These are phyloP conservation scores for Metridium senile DNA, from an alignment of 92 coral and sea anemone species.

Conservation along the genomic window DNA sequence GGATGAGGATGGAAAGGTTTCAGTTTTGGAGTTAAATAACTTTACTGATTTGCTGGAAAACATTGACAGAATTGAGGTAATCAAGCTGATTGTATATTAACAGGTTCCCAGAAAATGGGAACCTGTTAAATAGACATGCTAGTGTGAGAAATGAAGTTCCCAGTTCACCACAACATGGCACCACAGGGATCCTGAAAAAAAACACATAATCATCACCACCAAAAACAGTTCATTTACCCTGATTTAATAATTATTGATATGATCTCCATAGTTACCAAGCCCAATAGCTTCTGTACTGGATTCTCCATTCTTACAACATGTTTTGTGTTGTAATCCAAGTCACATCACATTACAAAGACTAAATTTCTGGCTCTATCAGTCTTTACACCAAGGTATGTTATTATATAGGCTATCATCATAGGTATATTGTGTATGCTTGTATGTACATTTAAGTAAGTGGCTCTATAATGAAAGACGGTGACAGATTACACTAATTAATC, in stretches of 20 bases:
- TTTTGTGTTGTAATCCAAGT: slow-evolving; percentile 72
- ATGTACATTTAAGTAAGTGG: no score
- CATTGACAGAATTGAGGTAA: slow-evolving; percentile 85
- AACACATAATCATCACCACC: no score
- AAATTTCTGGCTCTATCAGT: slow-evolving; percentile 88
- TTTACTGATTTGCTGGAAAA: slow-evolving; percentile 71
- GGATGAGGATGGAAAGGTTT: slow-evolving; percentile 13
- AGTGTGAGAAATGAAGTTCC: no score
- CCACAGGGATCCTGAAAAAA: no score
- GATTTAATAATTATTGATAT: no score
- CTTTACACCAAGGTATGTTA: slow-evolving; percentile 89
- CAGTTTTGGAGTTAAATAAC: slow-evolving; percentile 64
- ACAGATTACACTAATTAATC: no score
- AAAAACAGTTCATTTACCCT: background rate
- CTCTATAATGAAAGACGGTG: no score
- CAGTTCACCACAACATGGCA: no score
- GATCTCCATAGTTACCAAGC: slow-evolving; percentile 71
- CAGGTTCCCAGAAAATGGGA: no score
- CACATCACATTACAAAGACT: slow-evolving; percentile 69
- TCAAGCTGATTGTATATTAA: background rate
- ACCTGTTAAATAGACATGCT: no score
- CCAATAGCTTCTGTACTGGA: slow-evolving; percentile 82
- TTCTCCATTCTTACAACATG: slow-evolving; percentile 86
- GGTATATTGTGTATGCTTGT: background rate
- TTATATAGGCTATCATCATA: background rate